Percentiles rank a stretch among this genome's conserved stretches.
Conservation (phyloP, 2,888 invertebrate genomes). For the Drosophila imparisetae region DNA sequence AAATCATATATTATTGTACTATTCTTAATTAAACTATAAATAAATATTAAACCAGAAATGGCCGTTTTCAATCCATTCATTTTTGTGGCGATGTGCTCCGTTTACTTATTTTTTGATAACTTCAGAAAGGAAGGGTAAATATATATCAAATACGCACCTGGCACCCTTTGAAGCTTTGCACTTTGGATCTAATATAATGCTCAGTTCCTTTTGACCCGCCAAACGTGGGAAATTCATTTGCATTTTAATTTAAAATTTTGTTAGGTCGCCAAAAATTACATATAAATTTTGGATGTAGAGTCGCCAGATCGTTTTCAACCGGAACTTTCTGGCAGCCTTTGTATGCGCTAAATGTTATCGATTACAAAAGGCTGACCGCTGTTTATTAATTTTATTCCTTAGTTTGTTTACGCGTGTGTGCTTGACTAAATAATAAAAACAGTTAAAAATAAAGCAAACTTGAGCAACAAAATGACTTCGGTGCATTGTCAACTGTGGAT, state of each 20-base stretch:
- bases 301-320: slow-evolving; percentile 25
- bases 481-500: slow-evolving; percentile 95
- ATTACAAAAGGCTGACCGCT: slow-evolving; percentile 15
- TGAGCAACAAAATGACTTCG: slow-evolving; percentile 76
- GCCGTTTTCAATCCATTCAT: no score
- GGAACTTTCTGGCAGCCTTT: background rate
- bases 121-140: slow-evolving; percentile 52
- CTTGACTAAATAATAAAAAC: background rate
- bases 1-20: background rate
- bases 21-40: background rate
- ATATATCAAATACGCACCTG: slow-evolving; percentile 87
- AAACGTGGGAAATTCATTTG: slow-evolving; percentile 82
- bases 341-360: slow-evolving; percentile 8
- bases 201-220: slow-evolving; percentile 92
- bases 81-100: slow-evolving; percentile 85
- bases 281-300: slow-evolving; percentile 9
- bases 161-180: slow-evolving; percentile 94
- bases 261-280: slow-evolving; percentile 33
- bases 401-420: slow-evolving; percentile 46
- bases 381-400: slow-evolving; percentile 7
- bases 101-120: slow-evolving; percentile 17
- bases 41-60: background rate
- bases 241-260: slow-evolving; percentile 70
- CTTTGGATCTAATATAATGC: slow-evolving; percentile 96
- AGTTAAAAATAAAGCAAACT: background rate